A percentile compares a stretch with the other conserved stretches of the same genome.
Evolutionary conservation across 1,140 invertebrate genomes (phyloP).

Genomic region (Ooceraea biroi): DNA sequence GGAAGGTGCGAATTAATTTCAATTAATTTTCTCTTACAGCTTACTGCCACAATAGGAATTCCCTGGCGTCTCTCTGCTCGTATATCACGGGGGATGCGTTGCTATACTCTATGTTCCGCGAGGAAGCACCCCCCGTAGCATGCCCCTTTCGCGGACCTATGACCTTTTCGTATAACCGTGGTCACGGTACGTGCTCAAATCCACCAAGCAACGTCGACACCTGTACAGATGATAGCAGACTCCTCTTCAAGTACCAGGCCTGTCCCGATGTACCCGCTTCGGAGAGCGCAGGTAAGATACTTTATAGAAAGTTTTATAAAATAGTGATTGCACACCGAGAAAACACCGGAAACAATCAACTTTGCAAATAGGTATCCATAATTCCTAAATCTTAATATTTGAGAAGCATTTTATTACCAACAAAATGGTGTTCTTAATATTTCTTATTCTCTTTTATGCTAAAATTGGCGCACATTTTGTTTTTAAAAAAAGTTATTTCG

Average conservation of each 20-base stretch:
- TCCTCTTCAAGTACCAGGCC: conserved; percentile 95
- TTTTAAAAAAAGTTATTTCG: neutral
- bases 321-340: too few species aligned
- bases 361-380: neutral
- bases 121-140: conserved; percentile 92
- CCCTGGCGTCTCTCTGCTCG: conserved; percentile 92
- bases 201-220: conserved; percentile 95
- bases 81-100: conserved; percentile 95
- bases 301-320: neutral
- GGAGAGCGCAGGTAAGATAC: conserved; percentile 91
- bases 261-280: conserved; percentile 95
- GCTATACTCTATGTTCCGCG: conserved; percentile 95
- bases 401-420: neutral
- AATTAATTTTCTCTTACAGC: conserved; percentile 87
- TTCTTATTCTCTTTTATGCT: neutral
- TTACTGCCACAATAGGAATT: conserved; percentile 92
- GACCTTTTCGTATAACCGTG: conserved; percentile 94
- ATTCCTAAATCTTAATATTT: neutral
- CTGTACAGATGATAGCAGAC: conserved; percentile 94
- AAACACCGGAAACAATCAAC: neutral
- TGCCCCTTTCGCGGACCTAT: conserved; percentile 93
- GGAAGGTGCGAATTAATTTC: conserved; percentile 46
- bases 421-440: neutral
- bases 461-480: conserved; percentile 6
- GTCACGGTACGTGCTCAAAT: conserved; percentile 93